phyloP scores from a whole-genome alignment of 2,113 vertebrate genomes.

The Urocynchramus pylzowi region DNA sequence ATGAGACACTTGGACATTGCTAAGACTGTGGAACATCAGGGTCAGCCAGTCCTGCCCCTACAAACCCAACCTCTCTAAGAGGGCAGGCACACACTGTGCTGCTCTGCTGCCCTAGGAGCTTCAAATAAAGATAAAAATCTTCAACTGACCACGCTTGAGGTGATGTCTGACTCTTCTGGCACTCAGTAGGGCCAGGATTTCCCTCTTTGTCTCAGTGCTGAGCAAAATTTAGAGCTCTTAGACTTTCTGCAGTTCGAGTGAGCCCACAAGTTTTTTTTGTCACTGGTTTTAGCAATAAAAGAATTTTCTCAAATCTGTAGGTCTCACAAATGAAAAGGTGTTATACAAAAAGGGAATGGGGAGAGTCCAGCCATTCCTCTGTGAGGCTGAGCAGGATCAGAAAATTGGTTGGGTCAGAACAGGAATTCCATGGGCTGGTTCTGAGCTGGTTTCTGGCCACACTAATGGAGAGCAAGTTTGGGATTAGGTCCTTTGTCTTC shows the following conservation, averaged over 20 bases:
- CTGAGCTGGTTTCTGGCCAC: neutral
- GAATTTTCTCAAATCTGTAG: neutral
- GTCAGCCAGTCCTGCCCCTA: neutral
- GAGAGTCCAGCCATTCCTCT: neutral
- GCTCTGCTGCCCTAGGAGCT: neutral
- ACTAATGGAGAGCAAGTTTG: neutral
- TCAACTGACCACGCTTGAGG: neutral
- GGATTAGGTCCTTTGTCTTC: neutral
- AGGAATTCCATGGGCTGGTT: neutral
- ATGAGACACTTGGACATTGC: neutral
- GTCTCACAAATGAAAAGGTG: neutral
- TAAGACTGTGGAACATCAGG: neutral
- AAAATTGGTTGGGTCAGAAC: neutral
- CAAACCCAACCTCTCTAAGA: neutral
- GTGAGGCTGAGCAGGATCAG: neutral
- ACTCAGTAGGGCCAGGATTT: neutral
- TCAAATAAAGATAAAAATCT: neutral
- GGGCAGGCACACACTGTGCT: neutral
- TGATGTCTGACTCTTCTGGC: neutral
- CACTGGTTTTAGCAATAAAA: neutral
- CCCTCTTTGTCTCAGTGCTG: neutral
- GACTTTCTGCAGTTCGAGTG: neutral
- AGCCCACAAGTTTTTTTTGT: neutral
- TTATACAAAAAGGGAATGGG: neutral
- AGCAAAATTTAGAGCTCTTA: neutral